phyloP scores from a whole-genome alignment of 2,888 invertebrate genomes.

The Pycnomerus fuliginosus region DNA sequence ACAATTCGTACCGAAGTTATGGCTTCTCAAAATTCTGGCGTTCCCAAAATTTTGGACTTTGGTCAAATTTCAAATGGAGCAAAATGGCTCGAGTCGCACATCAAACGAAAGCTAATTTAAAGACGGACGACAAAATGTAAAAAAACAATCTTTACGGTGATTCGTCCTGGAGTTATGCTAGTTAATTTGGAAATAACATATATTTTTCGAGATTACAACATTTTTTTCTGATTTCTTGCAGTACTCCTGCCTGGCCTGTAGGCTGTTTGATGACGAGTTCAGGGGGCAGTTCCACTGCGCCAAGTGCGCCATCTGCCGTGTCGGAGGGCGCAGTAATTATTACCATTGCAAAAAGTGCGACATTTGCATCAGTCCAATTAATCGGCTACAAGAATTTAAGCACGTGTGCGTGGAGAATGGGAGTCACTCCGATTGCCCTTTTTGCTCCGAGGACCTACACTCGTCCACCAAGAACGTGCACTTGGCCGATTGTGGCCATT shows the following conservation, averaged over 20 bases:
- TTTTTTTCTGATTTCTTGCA: conserved; percentile 41
- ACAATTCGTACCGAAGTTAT: too few species aligned
- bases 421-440: neutral
- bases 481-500: neutral
- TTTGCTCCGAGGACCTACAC: neutral
- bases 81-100: too few species aligned
- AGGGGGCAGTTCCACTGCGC: conserved; percentile 89
- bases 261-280: conserved; percentile 85
- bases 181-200: neutral
- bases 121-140: too few species aligned
- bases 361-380: conserved; percentile 85
- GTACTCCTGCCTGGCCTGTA: conserved; percentile 86
- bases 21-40: too few species aligned
- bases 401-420: neutral
- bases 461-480: neutral
- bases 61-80: too few species aligned
- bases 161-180: too few species aligned
- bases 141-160: too few species aligned
- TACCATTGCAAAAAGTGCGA: conserved; percentile 89
- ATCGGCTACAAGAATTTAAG: too few species aligned
- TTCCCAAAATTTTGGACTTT: too few species aligned
- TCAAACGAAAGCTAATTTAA: too few species aligned
- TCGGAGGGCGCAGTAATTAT: conserved; percentile 83
- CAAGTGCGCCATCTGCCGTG: conserved; percentile 85
- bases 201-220: neutral